These are phyloP conservation scores for Panthera tigris DNA, from an alignment of 2,113 vertebrate genomes.

Conservation along the genomic window DNA sequence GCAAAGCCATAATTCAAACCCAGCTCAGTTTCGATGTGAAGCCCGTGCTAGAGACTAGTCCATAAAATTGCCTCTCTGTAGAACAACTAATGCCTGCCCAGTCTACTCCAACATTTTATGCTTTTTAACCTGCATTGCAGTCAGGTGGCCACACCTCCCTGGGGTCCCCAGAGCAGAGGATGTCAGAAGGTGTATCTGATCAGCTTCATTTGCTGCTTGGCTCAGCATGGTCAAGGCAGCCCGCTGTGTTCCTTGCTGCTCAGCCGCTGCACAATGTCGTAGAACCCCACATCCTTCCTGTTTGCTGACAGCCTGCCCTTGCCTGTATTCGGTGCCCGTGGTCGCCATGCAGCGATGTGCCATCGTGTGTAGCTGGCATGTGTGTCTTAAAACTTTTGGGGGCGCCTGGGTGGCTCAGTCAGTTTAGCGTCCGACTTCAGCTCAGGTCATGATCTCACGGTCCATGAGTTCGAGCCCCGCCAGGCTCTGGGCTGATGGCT, in stretches of 20 bases:
- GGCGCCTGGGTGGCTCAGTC: too few relatives aligned
- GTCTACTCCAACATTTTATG: neutral
- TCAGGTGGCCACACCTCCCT: neutral
- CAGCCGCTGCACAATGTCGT: neutral
- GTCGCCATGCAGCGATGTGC: neutral
- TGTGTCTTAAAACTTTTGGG: neutral
- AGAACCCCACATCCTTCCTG: neutral
- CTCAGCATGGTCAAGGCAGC: neutral
- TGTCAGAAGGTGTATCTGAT: neutral
- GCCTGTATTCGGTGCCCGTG: neutral
- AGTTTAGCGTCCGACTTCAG: too few relatives aligned
- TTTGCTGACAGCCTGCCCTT: neutral
- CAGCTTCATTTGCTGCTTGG: neutral
- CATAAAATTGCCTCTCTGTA: neutral
- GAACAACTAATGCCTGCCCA: neutral
- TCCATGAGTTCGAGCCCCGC: too few relatives aligned
- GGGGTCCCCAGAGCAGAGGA: neutral
- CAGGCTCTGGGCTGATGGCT: too few relatives aligned
- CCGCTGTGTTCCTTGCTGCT: neutral
- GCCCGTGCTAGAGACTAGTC: neutral
- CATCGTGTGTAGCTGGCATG: accelerated
- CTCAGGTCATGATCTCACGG: too few relatives aligned
- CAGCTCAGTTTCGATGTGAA: neutral
- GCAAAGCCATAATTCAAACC: neutral
- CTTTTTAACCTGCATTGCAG: neutral